Percentiles rank a stretch among this genome's conserved stretches.
These are phyloP conservation scores for Palaemon carinicauda DNA, from an alignment of 1,140 invertebrate genomes.

Conservation along the genomic window DNA sequence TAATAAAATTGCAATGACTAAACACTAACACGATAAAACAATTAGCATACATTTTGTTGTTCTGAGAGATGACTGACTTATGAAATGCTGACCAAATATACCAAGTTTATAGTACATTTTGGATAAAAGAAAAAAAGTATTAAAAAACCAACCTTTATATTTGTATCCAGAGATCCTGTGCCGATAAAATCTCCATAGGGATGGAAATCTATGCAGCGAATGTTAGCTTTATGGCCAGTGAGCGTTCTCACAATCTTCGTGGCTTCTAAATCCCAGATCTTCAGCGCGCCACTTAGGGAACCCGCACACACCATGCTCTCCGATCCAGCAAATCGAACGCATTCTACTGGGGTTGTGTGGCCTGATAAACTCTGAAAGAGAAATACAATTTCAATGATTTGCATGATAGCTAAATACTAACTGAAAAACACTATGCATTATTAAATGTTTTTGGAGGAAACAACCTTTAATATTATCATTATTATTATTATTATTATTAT, in stretches of 20 bases:
- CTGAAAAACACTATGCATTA: too few species aligned
- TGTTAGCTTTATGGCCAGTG: slow-evolving; percentile 89
- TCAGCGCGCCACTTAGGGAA: slow-evolving; percentile 89
- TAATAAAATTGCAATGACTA: too few species aligned
- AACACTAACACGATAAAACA: too few species aligned
- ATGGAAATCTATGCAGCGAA: slow-evolving; percentile 94
- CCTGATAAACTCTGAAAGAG: slow-evolving; percentile 84
- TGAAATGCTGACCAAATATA: too few species aligned
- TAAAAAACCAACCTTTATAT: slow-evolving; percentile 74
- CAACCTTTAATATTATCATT: too few species aligned
- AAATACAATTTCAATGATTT: neutral
- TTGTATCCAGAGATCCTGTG: slow-evolving; percentile 90
- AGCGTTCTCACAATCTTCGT: slow-evolving; percentile 89
- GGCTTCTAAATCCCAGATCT: slow-evolving; percentile 96
- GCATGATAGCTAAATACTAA: too few species aligned
- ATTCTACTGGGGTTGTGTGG: slow-evolving; percentile 91
- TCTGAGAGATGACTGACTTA: too few species aligned
- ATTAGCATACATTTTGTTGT: too few species aligned
- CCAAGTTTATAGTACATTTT: too few species aligned
- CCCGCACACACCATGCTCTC: slow-evolving; percentile 96
- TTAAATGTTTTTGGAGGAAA: neutral
- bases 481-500: too few species aligned
- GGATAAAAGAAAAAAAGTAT: too few species aligned
- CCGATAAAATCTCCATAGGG: slow-evolving; percentile 94
- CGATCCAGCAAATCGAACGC: slow-evolving; percentile 91